Evolutionary conservation across 1,140 invertebrate species (phyloP).

Genomic region (Leptoteleia sp.): DNA sequence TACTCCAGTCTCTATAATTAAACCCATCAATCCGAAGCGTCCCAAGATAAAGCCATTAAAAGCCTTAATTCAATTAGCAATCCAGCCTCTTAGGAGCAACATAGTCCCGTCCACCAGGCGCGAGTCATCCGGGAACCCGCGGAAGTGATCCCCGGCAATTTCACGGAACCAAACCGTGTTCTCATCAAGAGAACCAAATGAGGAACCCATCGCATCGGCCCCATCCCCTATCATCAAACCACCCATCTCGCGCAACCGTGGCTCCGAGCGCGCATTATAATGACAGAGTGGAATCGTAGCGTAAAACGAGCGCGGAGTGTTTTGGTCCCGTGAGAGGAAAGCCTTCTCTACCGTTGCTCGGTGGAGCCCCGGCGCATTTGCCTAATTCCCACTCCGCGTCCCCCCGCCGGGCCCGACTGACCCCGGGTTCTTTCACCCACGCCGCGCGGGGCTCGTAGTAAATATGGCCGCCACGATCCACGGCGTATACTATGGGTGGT

Average conservation of each 20-base stretch:
- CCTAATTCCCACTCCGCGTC: constrained; percentile 46
- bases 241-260: constrained; percentile 65
- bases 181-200: constrained; percentile 18
- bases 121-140: too few species aligned
- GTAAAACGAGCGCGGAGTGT: constrained; percentile 69
- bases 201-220: constrained; percentile 19
- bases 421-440: constrained; percentile 77
- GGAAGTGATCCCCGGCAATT: too few species aligned
- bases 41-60: too few species aligned
- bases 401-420: constrained; percentile 66
- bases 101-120: too few species aligned
- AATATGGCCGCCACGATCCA: constrained; percentile 71
- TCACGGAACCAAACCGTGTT: not conserved
- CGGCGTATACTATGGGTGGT: constrained; percentile 66
- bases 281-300: constrained; percentile 74
- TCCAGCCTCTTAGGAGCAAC: too few species aligned
- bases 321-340: constrained; percentile 58
- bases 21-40: not conserved
- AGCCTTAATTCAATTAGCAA: too few species aligned
- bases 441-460: constrained; percentile 71
- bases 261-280: constrained; percentile 70
- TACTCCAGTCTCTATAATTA: not conserved
- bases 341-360: constrained; percentile 42
- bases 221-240: constrained; percentile 53
- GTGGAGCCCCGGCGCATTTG: constrained; percentile 43